Evolutionary conservation across 2,113 vertebrate genomes (phyloP), one percentile per base, ranked within the genome.

Genomic region (Apaloderma vittatum): DNA sequence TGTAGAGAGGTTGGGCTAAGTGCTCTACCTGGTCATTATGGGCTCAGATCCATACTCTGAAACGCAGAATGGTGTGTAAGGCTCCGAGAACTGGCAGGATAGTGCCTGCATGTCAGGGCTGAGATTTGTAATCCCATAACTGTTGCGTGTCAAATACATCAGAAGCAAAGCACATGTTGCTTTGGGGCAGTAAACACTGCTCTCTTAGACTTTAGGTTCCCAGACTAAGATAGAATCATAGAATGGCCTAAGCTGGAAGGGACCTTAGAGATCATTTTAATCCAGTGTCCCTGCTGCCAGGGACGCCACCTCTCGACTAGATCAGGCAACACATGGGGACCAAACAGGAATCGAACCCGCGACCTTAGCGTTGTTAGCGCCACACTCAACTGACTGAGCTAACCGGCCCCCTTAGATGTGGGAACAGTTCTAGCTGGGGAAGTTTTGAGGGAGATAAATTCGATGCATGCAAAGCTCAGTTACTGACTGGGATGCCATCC

Each of bases 1-100:
- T 19, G 18, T 6, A 86, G 30, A 48, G 22, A 32, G 34, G 32
- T 30, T 49, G 59, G 37, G 29, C n/a, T 65, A 8, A 65, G 46
- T 1, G 1, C 37, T 48, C 48, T 13, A 0, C 13, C 24, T 36
- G 4, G 10, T 9, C 62, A 43, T 32, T 59, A 37, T 0, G 1
- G 45, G 30, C 65, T 73, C 36, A 61, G 36, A 21, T 37, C 32
- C 7, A 0, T 32, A 21, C 57, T 93, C 37, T 49, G 6, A 84
- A 65, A 15, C 12, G 34, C 34, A 43, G 37, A n/a, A 15, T 16
- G 20, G 52, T 63, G 63, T 17, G 13, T 37, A 12, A 34, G 18
- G 48, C 55, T 36, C 5, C 0, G 8, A 12, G 51, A 18, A 12
- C 8, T 30, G 48, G 62, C n/a, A 73, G 87, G n/a, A 29, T 13